Percentiles rank a stretch among this genome's conserved stretches.
phyloP scores from a whole-genome alignment of 2,888 invertebrate species.

The Callosobruchus maculatus region DNA sequence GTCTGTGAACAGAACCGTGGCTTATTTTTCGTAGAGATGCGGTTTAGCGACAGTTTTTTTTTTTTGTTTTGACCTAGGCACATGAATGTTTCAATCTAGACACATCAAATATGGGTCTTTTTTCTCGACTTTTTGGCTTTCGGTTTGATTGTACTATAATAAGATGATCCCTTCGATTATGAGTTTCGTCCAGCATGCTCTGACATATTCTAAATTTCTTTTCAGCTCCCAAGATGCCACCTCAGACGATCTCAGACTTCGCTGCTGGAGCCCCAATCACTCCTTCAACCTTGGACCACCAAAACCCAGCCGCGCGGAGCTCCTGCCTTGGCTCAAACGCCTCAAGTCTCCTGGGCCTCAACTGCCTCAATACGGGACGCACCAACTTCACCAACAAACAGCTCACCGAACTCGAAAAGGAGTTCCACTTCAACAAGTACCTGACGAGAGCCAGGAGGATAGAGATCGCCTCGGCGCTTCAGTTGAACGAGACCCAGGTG shows the following conservation, averaged over 20 bases:
- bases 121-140: no score
- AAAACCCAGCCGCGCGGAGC: conserved; percentile 51
- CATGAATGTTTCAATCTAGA: no score
- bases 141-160: no score
- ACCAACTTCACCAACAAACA: conserved; percentile 99
- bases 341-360: conserved; percentile 45
- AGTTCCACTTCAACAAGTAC: conserved; percentile 99
- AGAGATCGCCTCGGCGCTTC: conserved; percentile 94
- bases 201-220: no score
- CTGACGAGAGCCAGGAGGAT: conserved; percentile 93
- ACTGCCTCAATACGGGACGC: conserved; percentile 75
- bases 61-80: no score
- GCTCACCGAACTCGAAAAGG: conserved; percentile 97
- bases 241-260: conserved; percentile 43
- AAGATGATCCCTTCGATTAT: no score
- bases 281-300: conserved; percentile 51
- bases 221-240: conserved; percentile 61
- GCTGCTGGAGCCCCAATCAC: conserved; percentile 32
- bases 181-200: no score
- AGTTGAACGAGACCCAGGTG: conserved; percentile 93
- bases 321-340: conserved; percentile 49
- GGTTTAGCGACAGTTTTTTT: no score
- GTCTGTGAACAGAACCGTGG: no score
- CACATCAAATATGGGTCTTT: no score
- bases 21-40: no score